Base-by-base conservation (phyloP, 2,888 invertebrate species). In the Stenchaetothrips biformis region DNA sequence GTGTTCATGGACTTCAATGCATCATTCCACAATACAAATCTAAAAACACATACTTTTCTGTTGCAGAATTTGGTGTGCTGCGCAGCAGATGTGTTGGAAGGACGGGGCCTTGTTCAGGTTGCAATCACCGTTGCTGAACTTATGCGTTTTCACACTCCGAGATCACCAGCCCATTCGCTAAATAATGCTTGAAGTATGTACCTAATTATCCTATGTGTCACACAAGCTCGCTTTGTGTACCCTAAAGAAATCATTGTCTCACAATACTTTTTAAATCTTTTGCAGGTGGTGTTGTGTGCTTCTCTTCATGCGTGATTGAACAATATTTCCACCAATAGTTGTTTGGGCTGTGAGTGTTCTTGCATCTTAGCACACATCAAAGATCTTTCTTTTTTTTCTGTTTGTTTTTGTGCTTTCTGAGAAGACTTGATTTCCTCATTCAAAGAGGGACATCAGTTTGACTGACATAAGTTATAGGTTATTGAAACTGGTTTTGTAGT, bases 51-150 rank as follows among this genome's bases (percentile, higher is more conserved):
- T 59, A 16, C 16, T 59, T 0, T 59, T 59, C 16, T 85, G 83
- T 91, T 90, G 80, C 91, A 94, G 97, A 96, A 95, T 86, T 90
- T 96, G 84, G 92, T 96, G 86, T 97, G 97, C 88, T 95, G 95
- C 86, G 92, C 96, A 62, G 93, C 95, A 59, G 97, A 97, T 87
- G 94, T 97, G n/a, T 89, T 97, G 78, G 96, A 96, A 87, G 96
- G 96, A 81, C 93, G 95, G 86, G 94, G 94, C 0, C 91, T 94
- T 18, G 94, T 95, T 2, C 93, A 95, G 86, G 93, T 97, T 47
- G 96, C 96, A 79, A 93, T 95, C 82, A 97, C 97, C 0, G 96
- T 97, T 37, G 91, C 93, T 1, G 95, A 96, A 86, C 88, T 97
- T 21, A 89, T 96, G 79, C 90, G 93, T 82, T 90, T 94, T 86